Evolutionary conservation across 2,797 vertebrate species (phyloP), one percentile per base, ranked within the genome.

Genomic region (Triplophysa yarkandensis): DNA sequence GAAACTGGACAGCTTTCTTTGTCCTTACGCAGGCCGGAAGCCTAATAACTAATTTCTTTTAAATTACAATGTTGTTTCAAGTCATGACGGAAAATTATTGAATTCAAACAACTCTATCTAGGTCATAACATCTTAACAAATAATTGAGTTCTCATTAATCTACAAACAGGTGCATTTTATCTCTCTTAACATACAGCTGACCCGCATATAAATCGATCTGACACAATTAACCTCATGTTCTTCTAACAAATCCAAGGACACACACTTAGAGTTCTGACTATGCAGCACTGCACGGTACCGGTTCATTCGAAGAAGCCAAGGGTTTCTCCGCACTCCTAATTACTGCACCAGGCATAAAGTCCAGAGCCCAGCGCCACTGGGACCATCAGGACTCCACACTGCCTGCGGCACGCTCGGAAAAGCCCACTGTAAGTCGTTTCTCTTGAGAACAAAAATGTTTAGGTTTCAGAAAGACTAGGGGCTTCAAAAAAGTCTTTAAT

Each of bases 241-340:
- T 81, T 81, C 86, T 85, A 85, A 89, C 86, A 85, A 79, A 85
- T 83, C 89, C 83, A 87, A 82, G 81, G 85, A 87, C 78, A 73
- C 48, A 80, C 81, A 83, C 81, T 87, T 89, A 87, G 82, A 82
- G 86, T 86, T 86, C 73, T 71, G 78, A 77, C 77, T 73, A 74
- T 48, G 82, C 77, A 79, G 80, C 81, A 81, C 79, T 68, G 64
- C 81, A 81, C 4, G 6, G 46, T 68, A 71, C 74, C 25, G 72
- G 74, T 86, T 83, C 80, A 76, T 80, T 81, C 78, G 82, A 71
- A 39, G 57, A 82, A 77, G 81, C 83, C 87, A 89, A 85, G 86
- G 84, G 82, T 80, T 78, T 54, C 50, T 9, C 58, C 52, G 7
- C 28, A 16, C 68, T 63, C 41, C 66, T 76, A 80, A 80, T 79